Evolutionary conservation across 2,113 vertebrate genomes (phyloP), one percentile per base, ranked within the genome.

Genomic region (Alligator sinensis): DNA sequence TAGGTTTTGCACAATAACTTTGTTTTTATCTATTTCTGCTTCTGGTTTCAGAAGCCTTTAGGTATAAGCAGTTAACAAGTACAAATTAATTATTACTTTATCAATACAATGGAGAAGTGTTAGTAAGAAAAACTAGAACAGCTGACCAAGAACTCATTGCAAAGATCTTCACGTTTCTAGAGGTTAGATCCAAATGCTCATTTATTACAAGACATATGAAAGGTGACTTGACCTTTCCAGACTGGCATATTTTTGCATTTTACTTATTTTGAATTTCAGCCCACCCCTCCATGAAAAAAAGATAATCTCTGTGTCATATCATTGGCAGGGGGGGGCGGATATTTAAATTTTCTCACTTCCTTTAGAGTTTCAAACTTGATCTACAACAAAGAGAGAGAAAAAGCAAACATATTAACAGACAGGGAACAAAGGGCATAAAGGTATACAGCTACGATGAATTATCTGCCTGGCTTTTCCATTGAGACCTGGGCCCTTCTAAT

Each of bases 401-500:
- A 75, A 0, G 5, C 80, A 66, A 27, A 24, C 15, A 18, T 17
- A 4, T 16, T 25, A 25, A 7, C 27, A 22, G 18, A 15, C 64
- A 80, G 79, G 80, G 15, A 82, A 27, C 66, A 2, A 89, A 87
- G 15, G 19, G 54, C 74, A 11, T 24, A 58, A 22, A 64, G 80
- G 66, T 54, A 84, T 7, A 2, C 90, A 75, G 28, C 15, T 10
- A 79, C 19, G 28, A 97, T 97, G 97, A 96, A 80, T 62, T 34
- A 96, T 16, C 92, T 97, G 17, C 92, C 96, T 4, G 80, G 0
- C 68, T 94, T 96, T 84, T 88, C 95, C 11, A 10, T 10, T 1
- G 95, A 94, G 77, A 97, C 96, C 9, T 97, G 97, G 97, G 74
- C 10, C 34, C n/a, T 97, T 38, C 7, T 96, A 11, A 76, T 91